Evolutionary conservation across 2,888 invertebrate genomes (phyloP).

Genomic region (Panopea generosa): DNA sequence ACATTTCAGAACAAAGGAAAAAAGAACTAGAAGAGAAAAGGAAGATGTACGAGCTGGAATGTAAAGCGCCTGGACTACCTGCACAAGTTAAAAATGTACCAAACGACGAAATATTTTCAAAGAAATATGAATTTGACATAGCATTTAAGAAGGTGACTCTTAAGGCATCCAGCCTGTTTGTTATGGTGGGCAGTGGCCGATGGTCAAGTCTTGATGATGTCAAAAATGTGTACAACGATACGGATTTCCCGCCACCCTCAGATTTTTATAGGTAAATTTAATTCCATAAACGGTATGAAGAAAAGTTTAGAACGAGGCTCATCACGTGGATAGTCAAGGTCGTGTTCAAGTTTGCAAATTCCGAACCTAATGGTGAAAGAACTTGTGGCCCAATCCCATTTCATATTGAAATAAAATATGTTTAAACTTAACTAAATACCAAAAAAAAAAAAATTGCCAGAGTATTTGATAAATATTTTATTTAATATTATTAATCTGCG

Average conservation of each 20-base stretch:
- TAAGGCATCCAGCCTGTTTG: slow-evolving; percentile 46
- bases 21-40: slow-evolving; percentile 82
- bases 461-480: too few relatives aligned
- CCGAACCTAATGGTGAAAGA: too few relatives aligned
- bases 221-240: slow-evolving; percentile 74
- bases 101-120: slow-evolving; percentile 35
- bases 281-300: too few relatives aligned
- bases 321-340: too few relatives aligned
- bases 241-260: slow-evolving; percentile 54
- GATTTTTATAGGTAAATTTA: slow-evolving; percentile 35
- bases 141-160: slow-evolving; percentile 21
- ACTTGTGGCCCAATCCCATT: too few relatives aligned
- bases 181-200: slow-evolving; percentile 67
- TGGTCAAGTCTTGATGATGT: slow-evolving; percentile 82
- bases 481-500: too few relatives aligned
- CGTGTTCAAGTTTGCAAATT: too few relatives aligned
- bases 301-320: too few relatives aligned
- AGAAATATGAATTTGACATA: slow-evolving; percentile 42
- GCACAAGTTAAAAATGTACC: slow-evolving; percentile 47
- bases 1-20: slow-evolving; percentile 74
- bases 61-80: slow-evolving; percentile 42
- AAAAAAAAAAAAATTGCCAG: too few relatives aligned
- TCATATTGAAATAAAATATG: too few relatives aligned
- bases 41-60: slow-evolving; percentile 41
- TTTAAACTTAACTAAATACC: too few relatives aligned